These are phyloP conservation scores for Halcyon leucocephala DNA, from an alignment of 2,797 vertebrate genomes.

Conservation along the genomic window DNA sequence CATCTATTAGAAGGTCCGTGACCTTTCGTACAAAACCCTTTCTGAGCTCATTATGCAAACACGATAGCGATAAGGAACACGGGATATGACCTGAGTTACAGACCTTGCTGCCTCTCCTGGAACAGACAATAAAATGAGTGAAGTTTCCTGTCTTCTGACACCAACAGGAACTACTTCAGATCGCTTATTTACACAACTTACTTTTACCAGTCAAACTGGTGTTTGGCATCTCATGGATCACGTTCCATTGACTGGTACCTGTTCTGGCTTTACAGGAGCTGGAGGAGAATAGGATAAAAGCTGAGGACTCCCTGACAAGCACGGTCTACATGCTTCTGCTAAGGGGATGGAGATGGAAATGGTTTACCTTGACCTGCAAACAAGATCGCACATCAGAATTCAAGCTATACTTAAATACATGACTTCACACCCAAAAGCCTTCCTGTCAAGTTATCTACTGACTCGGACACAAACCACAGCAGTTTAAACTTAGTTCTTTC, in stretches of 20 bases:
- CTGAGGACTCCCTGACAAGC: background rate
- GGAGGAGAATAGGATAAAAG: background rate
- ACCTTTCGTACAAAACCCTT: background rate
- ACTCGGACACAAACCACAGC: background rate
- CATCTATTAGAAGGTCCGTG: background rate
- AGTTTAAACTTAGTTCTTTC: background rate
- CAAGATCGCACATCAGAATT: background rate
- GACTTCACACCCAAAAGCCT: background rate
- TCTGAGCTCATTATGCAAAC: background rate
- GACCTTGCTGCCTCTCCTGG: background rate
- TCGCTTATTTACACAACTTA: background rate
- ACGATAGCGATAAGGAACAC: background rate
- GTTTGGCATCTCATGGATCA: background rate
- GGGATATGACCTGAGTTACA: background rate
- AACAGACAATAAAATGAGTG: fast-evolving
- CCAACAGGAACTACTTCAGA: background rate
- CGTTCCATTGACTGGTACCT: background rate
- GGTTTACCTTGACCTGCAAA: background rate
- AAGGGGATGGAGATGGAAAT: background rate
- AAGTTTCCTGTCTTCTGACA: background rate
- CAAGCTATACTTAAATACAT: background rate
- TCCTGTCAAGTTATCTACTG: background rate
- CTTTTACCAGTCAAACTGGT: background rate
- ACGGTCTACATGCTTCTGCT: background rate
- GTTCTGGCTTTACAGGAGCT: background rate